Base-by-base conservation (phyloP, 2,888 invertebrate species). In the Smittia aterrima region DNA sequence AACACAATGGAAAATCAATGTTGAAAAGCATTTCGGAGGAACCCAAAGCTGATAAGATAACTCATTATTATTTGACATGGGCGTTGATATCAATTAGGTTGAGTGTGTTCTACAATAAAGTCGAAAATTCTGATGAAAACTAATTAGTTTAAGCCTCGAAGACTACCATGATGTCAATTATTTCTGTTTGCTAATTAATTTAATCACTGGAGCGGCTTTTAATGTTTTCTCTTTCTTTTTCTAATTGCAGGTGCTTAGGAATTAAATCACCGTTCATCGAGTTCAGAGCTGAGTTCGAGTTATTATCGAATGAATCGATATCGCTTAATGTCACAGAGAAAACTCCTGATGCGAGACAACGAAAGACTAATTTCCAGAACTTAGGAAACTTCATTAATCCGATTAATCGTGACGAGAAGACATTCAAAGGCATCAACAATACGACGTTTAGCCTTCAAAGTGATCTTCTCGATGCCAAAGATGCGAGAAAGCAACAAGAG, bases 251-350 rank as follows among this genome's bases (percentile, higher is more conserved):
- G 75, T 81, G 80, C 16, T 78, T 83, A n/a, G 83, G 83, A 1
- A 74, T 82, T 4, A 81, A 80, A 76, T 83, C 83, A 40, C 83
- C 83, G 1, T 83, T 83, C 74, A 82, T 83, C 75, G 81, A 83
- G 76, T 83, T 83, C 75, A 79, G 79, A 62, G 79, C 79, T 32
- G 80, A 82, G 40, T 78, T 79, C 11, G 83, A 83, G 78, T 76
- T 81, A 73, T 76, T 83, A 53, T 79, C 82, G 16, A 83, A 83
- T 75, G 81, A 79, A n/a, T 83, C 82, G 76, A 79, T 83, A 32
- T 79, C 82, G 1, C 75, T 83, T 18, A 83, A 83, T 76, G 79
- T 82, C 47, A 83, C 82, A 73, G 82, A 82, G 78, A 82, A 75
- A 82, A 82, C 27, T 81, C 18, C 62, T 2, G 72, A 70, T 25